A percentile compares a stretch with the other conserved stretches of the same genome.
These are phyloP conservation scores for Ceratina calcarata DNA, from an alignment of 1,140 invertebrate genomes.

Conservation along the genomic window DNA sequence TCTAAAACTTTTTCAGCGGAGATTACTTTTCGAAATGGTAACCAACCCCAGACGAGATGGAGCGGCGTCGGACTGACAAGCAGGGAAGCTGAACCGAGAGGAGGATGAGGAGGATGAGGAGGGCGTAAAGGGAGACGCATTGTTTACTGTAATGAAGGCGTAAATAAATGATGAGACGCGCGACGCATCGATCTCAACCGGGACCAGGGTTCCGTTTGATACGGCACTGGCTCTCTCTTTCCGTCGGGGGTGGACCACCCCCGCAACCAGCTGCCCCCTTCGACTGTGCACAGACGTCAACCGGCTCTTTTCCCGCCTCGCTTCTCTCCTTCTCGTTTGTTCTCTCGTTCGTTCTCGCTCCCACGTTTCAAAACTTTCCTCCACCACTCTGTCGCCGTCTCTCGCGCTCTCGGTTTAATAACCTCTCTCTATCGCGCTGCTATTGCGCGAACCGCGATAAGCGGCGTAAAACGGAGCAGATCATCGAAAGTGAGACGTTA, in stretches of 20 bases:
- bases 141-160: conserved; percentile 78
- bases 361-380: background rate
- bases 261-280: conserved; percentile 14
- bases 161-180: conserved; percentile 76
- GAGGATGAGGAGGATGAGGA: conserved; percentile 38
- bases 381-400: background rate
- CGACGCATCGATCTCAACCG: conserved; percentile 71
- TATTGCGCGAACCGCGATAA: conserved; percentile 7
- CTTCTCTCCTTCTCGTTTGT: background rate
- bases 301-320: conserved; percentile 33
- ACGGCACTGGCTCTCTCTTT: conserved; percentile 37
- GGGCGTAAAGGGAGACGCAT: conserved; percentile 70
- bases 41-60: conserved; percentile 50
- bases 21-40: conserved; percentile 54
- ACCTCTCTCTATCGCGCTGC: conserved; percentile 32
- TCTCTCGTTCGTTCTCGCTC: background rate
- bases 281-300: conserved; percentile 15
- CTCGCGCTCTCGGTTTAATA: conserved; percentile 38
- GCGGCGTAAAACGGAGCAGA: background rate
- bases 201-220: conserved; percentile 29
- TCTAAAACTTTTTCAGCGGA: conserved; percentile 32
- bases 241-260: conserved; percentile 7
- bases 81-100: background rate
- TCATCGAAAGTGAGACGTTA: conserved; percentile 11
- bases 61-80: conserved; percentile 36